Percentiles rank a stretch among this genome's conserved stretches.
Conservation (phyloP, 2,888 invertebrate species). For the Drosophila pseudotakahashii region DNA sequence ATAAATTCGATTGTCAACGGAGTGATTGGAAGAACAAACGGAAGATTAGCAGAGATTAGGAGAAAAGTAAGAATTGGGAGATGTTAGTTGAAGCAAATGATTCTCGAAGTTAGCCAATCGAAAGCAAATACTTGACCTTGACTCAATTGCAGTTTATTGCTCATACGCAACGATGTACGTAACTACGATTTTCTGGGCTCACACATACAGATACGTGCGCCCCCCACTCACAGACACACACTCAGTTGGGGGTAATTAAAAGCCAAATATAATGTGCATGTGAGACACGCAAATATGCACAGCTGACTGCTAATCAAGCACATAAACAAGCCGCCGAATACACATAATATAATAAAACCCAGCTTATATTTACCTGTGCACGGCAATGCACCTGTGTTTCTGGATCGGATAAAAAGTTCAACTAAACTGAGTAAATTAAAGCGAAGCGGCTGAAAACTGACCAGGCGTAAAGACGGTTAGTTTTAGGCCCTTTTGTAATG, state of each 20-base stretch:
- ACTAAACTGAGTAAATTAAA: conserved; percentile 8
- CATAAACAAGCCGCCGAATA: conserved; percentile 47
- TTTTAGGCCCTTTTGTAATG: not conserved
- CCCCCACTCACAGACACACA: conserved; percentile 12
- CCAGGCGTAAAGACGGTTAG: not conserved
- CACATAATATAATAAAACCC: conserved; percentile 2
- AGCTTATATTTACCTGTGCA: conserved; percentile 28
- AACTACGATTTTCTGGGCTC: conserved; percentile 42
- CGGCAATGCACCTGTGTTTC: conserved; percentile 51
- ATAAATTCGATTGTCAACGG: conserved; percentile 16
- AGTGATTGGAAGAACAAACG: conserved; percentile 9
- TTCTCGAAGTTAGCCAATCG: conserved; percentile 16
- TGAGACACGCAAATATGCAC: conserved; percentile 56
- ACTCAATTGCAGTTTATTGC: conserved; percentile 59
- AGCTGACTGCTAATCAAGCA: conserved; percentile 65
- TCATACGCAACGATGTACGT: conserved; percentile 46
- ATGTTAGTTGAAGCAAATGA: not conserved
- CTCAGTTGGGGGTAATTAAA: conserved; percentile 17
- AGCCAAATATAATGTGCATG: conserved; percentile 36
- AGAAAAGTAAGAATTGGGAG: not conserved
- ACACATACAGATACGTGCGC: conserved; percentile 4
- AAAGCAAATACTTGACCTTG: conserved; percentile 58
- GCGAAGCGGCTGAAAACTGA: conserved; percentile 3
- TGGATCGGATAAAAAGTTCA: not conserved
- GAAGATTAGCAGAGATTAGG: not conserved